These are phyloP conservation scores for Exocentrus adspersus DNA, from an alignment of 2,888 invertebrate genomes.

Conservation along the genomic window DNA sequence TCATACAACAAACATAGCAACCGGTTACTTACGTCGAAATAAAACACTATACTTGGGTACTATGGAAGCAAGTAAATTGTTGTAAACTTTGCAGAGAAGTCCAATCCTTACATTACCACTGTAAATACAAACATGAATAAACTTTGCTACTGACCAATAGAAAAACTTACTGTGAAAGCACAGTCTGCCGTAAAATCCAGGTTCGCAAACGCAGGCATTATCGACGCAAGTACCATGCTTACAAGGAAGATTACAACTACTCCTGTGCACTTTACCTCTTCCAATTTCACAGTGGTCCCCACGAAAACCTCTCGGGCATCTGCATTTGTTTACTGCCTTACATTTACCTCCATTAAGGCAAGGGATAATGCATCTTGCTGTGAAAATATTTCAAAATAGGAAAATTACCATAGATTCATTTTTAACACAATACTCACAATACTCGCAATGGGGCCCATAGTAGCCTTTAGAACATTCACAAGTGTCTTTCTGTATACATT, in stretches of 20 bases:
- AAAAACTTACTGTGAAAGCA: slow-evolving; percentile 77
- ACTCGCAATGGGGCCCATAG: slow-evolving; percentile 89
- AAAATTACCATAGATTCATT: no score
- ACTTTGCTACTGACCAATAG: neutral
- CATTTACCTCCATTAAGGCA: slow-evolving; percentile 92
- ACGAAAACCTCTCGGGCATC: slow-evolving; percentile 83
- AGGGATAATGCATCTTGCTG: slow-evolving; percentile 73
- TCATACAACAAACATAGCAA: neutral
- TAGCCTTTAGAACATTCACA: slow-evolving; percentile 93
- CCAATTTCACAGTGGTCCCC: slow-evolving; percentile 95
- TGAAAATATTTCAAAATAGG: no score
- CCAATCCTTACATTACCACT: slow-evolving; percentile 42
- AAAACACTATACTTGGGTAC: neutral
- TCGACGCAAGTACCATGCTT: slow-evolving; percentile 80
- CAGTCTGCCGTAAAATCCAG: slow-evolving; percentile 84
- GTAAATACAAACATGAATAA: slow-evolving; percentile 29
- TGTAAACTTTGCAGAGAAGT: neutral
- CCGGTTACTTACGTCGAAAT: neutral
- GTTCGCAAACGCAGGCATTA: slow-evolving; percentile 80
- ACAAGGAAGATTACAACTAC: slow-evolving; percentile 79
- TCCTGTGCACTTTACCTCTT: slow-evolving; percentile 72
- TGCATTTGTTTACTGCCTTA: slow-evolving; percentile 88
- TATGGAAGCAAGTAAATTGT: neutral
- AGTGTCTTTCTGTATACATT: slow-evolving; percentile 93
- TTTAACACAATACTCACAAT: slow-evolving; percentile 76